Percentiles rank a stretch among this genome's conserved stretches.
phyloP scores from a whole-genome alignment of 2,888 invertebrate genomes.

The Coecobrya sp. region DNA sequence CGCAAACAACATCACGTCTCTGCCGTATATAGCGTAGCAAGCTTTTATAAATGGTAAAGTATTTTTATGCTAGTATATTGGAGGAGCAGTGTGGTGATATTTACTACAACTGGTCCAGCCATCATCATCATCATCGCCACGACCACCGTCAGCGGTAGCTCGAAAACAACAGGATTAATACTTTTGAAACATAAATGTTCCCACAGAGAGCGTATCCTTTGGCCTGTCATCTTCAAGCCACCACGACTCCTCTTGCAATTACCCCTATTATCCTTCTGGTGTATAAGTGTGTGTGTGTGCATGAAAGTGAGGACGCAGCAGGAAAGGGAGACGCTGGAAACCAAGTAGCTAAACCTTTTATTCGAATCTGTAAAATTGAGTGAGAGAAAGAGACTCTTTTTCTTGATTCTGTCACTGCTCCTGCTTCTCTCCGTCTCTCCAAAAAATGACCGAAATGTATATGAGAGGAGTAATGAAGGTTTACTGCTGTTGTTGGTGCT shows the following conservation, averaged over 20 bases:
- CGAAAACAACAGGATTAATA: slow-evolving; percentile 9
- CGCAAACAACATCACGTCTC: background rate
- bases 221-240: slow-evolving; percentile 61
- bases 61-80: background rate
- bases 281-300: slow-evolving; percentile 36
- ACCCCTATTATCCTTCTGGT: slow-evolving; percentile 60
- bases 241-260: slow-evolving; percentile 59
- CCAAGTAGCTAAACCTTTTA: slow-evolving; percentile 68
- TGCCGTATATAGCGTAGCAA: background rate
- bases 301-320: background rate
- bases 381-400: slow-evolving; percentile 40
- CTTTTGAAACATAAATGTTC: slow-evolving; percentile 6
- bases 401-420: slow-evolving; percentile 24
- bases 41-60: background rate
- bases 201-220: background rate
- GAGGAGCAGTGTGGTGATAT: background rate
- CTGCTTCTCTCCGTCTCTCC: background rate
- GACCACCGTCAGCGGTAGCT: background rate
- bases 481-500: slow-evolving; percentile 66
- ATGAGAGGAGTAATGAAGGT: slow-evolving; percentile 63
- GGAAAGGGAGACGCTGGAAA: background rate
- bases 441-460: slow-evolving; percentile 67
- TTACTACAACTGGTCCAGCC: slow-evolving; percentile 25
- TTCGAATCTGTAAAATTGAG: slow-evolving; percentile 68
- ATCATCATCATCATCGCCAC: slow-evolving; percentile 42